Conservation (phyloP, 1,140 invertebrate species). For the Listronotus oregonensis region DNA sequence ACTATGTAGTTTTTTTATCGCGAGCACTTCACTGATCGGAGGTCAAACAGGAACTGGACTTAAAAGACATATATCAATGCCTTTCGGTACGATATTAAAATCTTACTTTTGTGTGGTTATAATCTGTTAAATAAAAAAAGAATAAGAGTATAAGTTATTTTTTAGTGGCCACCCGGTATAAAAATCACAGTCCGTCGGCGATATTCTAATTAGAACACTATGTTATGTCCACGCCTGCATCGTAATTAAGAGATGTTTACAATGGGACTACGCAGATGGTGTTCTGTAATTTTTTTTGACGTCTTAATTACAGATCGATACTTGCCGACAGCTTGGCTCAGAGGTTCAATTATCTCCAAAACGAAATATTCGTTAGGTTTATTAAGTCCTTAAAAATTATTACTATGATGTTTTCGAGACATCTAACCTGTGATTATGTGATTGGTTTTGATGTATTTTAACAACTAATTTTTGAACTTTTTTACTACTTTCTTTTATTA, state of each 20-base stretch:
- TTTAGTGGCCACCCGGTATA: no score
- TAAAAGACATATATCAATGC: no score
- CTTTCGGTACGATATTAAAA: no score
- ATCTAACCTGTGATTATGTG: conserved; percentile 16
- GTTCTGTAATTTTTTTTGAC: conserved; percentile 29
- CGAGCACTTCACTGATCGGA: no score
- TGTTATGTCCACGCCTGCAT: conserved; percentile 21
- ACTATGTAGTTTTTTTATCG: no score
- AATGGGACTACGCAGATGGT: conserved; percentile 32
- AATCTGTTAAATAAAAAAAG: no score
- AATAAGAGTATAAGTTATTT: no score
- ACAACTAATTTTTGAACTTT: no score
- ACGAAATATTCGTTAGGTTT: conserved; percentile 5
- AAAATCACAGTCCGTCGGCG: neutral
- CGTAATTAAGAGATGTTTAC: conserved; percentile 36
- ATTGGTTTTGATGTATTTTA: neutral
- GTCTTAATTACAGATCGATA: conserved; percentile 35
- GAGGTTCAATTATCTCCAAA: conserved; percentile 27
- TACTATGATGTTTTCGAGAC: conserved; percentile 11
- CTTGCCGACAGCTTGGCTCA: conserved; percentile 20
- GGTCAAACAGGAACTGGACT: no score
- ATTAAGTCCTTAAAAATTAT: conserved; percentile 26
- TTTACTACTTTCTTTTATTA: no score
- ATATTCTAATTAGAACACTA: conserved; percentile 13
- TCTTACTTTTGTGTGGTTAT: no score